Evolutionary conservation across 2,888 invertebrate genomes (phyloP).

Genomic region (Scelioninae gen. 1): DNA sequence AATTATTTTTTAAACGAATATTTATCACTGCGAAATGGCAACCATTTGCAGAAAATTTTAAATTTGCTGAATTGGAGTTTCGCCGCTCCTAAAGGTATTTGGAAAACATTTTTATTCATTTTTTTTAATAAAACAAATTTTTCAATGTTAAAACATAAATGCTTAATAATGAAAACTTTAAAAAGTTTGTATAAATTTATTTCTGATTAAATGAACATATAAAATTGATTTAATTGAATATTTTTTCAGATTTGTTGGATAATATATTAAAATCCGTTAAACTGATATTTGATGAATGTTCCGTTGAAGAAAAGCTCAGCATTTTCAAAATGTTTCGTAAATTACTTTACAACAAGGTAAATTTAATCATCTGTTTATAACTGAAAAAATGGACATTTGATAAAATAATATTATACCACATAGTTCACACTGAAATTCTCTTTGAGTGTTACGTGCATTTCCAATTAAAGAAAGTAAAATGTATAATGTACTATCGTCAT

Average conservation of each 20-base stretch:
- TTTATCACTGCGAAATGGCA: slow-evolving; percentile 77
- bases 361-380: background rate
- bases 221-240: slow-evolving; percentile 12
- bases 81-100: slow-evolving; percentile 73
- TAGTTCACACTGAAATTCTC: too few species aligned
- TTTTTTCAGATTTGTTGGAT: slow-evolving; percentile 75
- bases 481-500: too few species aligned
- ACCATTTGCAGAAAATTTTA: slow-evolving; percentile 76
- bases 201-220: too few species aligned
- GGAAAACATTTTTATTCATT: too few species aligned
- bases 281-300: slow-evolving; percentile 78
- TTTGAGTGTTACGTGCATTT: too few species aligned
- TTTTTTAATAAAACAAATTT: too few species aligned
- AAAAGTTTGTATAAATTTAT: too few species aligned
- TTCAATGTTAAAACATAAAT: too few species aligned
- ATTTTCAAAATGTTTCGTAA: slow-evolving; percentile 49
- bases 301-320: slow-evolving; percentile 60
- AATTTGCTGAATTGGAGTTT: slow-evolving; percentile 80
- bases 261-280: slow-evolving; percentile 77
- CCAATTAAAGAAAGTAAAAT: too few species aligned
- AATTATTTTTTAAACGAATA: slow-evolving; percentile 80
- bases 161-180: too few species aligned
- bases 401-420: too few species aligned
- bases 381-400: too few species aligned
- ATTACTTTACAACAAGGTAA: slow-evolving; percentile 47